Percentiles rank a stretch among this genome's conserved stretches.
Evolutionary conservation across 2,888 invertebrate species (phyloP).

Genomic region (Xylota segnis): DNA sequence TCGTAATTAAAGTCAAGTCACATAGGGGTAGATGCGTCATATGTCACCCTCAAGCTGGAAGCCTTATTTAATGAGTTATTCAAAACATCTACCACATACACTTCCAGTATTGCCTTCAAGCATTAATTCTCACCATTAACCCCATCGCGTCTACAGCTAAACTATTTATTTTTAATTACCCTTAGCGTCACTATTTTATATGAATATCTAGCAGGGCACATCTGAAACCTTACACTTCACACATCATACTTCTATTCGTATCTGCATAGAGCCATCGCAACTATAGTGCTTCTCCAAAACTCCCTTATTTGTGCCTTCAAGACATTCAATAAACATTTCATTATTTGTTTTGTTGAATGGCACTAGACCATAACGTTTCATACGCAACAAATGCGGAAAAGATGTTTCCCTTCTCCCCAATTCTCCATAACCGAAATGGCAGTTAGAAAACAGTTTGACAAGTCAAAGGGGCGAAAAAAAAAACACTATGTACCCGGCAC

Average conservation of each 20-base stretch:
- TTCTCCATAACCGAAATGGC: slow-evolving; percentile 4
- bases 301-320: not conserved
- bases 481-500: slow-evolving; percentile 29
- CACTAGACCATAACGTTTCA: slow-evolving; percentile 26
- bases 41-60: not conserved
- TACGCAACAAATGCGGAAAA: slow-evolving; percentile 35
- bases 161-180: slow-evolving; percentile 2
- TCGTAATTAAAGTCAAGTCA: not conserved
- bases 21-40: not conserved
- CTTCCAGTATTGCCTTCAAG: not conserved
- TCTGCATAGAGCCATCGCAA: not conserved
- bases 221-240: slow-evolving; percentile 9
- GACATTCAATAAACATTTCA: slow-evolving; percentile 15
- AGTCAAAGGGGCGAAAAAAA: slow-evolving; percentile 18
- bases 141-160: not conserved
- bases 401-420: slow-evolving; percentile 32
- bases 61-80: not conserved
- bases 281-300: not conserved
- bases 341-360: slow-evolving; percentile 46
- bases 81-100: not conserved
- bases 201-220: not conserved
- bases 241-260: not conserved
- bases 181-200: not conserved
- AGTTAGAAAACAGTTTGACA: slow-evolving; percentile 50
- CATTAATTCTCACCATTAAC: not conserved